phyloP scores from a whole-genome alignment of 2,113 vertebrate species.

The Rhombomys opimus region DNA sequence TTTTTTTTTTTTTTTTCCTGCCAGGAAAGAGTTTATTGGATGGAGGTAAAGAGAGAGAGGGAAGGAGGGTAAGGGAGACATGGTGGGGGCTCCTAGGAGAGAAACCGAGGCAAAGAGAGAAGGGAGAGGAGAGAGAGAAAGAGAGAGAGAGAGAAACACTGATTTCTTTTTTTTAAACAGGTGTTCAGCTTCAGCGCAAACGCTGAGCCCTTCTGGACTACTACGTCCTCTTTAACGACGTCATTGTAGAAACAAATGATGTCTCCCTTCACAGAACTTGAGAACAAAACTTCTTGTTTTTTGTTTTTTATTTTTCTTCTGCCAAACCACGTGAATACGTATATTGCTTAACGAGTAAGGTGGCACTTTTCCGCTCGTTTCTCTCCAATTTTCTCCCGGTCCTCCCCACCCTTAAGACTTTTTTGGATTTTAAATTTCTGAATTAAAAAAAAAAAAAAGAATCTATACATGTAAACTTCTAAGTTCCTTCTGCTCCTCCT shows the following conservation, averaged over 20 bases:
- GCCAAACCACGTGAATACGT: not conserved
- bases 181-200: constrained; percentile 1
- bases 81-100: too few relatives aligned
- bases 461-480: not conserved
- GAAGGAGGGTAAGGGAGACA: too few relatives aligned
- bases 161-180: not conserved
- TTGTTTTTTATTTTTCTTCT: not conserved
- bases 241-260: constrained; percentile 8
- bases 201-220: constrained; percentile 14
- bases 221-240: not conserved
- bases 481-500: not conserved
- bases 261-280: constrained; percentile 7
- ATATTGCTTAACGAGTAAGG: not conserved
- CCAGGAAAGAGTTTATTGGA: too few relatives aligned
- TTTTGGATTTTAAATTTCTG: constrained; percentile 36
- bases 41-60: too few relatives aligned
- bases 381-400: not conserved
- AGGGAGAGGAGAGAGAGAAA: too few relatives aligned
- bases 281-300: not conserved
- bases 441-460: not conserved
- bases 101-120: too few relatives aligned
- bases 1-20: too few relatives aligned
- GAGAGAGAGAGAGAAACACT: too few relatives aligned
- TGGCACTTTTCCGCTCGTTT: not conserved
- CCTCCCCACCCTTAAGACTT: too few relatives aligned